Conservation (phyloP, 35 echinoderm and acorn worm species). For the Hemicentrotus pulcherrimus region DNA sequence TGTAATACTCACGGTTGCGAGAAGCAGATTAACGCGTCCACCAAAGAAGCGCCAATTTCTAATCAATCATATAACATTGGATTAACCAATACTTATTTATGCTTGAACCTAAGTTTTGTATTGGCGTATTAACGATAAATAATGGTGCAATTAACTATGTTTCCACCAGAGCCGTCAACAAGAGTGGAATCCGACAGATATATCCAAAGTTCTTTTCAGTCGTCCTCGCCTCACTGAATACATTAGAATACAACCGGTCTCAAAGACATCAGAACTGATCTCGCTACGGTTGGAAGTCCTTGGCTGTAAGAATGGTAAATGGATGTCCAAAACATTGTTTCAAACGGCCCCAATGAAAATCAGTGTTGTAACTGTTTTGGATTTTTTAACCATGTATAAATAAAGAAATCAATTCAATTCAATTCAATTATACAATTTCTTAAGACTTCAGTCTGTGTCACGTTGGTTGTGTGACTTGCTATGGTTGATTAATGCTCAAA, state of each 20-base stretch:
- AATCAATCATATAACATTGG: too few relatives aligned
- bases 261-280: neutral
- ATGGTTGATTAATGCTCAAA: neutral
- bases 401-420: too few relatives aligned
- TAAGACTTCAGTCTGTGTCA: neutral
- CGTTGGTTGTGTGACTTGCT: neutral
- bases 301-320: conserved; percentile 27
- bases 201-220: neutral
- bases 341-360: too few relatives aligned
- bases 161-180: neutral
- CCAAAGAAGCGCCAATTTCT: too few relatives aligned
- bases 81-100: neutral
- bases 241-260: neutral
- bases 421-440: too few relatives aligned
- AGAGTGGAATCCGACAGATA: neutral
- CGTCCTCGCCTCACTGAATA: neutral
- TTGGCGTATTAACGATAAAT: neutral
- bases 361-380: too few relatives aligned
- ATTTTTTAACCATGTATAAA: too few relatives aligned
- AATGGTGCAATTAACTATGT: neutral
- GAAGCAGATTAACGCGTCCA: too few relatives aligned
- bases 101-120: neutral
- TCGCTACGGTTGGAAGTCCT: neutral
- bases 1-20: too few relatives aligned
- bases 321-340: too few relatives aligned